These are phyloP conservation scores for Deroplatys truncata DNA, from an alignment of 2,888 invertebrate species.

Conservation along the genomic window DNA sequence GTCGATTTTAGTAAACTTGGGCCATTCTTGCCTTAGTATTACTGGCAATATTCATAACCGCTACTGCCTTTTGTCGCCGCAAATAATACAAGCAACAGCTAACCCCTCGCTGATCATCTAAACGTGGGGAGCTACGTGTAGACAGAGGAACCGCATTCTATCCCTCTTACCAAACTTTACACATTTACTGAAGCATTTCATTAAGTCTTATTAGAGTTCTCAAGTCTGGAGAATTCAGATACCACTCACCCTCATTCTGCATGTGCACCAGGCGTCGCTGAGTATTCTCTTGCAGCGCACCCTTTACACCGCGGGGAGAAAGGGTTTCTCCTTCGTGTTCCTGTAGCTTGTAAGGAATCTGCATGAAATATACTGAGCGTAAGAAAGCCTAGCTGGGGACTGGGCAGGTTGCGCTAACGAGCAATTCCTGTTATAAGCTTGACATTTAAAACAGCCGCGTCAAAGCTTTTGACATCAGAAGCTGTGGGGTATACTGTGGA, in stretches of 20 bases:
- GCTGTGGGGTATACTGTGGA: too few relatives aligned
- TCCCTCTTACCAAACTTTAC: not conserved
- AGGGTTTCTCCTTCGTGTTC: not conserved
- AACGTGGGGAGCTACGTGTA: not conserved
- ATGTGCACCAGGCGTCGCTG: not conserved
- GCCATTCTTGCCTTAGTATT: not conserved
- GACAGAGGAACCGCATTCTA: not conserved
- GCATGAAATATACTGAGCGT: too few relatives aligned
- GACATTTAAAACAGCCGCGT: too few relatives aligned
- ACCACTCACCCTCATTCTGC: not conserved
- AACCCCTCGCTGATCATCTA: not conserved
- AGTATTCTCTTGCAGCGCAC: not conserved
- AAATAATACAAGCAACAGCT: not conserved
- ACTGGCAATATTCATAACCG: not conserved
- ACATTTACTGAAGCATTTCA: slow-evolving; percentile 9
- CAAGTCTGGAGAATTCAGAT: not conserved
- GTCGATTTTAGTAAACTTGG: not conserved
- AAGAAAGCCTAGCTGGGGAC: too few relatives aligned
- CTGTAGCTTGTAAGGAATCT: too few relatives aligned
- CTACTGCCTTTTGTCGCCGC: not conserved
- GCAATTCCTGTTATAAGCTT: too few relatives aligned
- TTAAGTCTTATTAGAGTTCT: not conserved
- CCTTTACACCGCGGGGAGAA: too few relatives aligned
- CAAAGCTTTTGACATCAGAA: too few relatives aligned
- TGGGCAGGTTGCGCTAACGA: too few relatives aligned